These are phyloP conservation scores for Perithous albicinctus DNA, from an alignment of 2,888 invertebrate genomes.

Conservation along the genomic window DNA sequence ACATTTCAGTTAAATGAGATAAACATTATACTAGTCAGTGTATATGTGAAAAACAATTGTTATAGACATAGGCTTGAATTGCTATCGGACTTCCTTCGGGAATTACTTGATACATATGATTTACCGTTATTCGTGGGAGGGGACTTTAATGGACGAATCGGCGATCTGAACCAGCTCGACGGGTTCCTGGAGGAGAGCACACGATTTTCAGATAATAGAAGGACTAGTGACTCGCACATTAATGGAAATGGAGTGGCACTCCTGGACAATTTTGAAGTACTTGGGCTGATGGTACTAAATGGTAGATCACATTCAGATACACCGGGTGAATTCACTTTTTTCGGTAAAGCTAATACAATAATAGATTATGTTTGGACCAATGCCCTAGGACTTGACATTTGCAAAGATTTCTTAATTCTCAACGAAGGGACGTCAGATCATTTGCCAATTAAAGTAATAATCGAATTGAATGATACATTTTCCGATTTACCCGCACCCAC, in stretches of 20 bases:
- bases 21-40: slow-evolving; percentile 3
- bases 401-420: slow-evolving; percentile 9
- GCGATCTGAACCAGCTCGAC: slow-evolving; percentile 12
- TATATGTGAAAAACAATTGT: slow-evolving; percentile 9
- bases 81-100: background rate
- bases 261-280: slow-evolving; percentile 10
- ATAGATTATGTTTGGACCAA: slow-evolving; percentile 23
- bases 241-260: slow-evolving; percentile 22
- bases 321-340: background rate
- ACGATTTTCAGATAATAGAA: background rate
- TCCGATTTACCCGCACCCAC: too few species aligned
- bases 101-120: background rate
- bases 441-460: slow-evolving; percentile 11
- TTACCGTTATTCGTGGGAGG: slow-evolving; percentile 5
- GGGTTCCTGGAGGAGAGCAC: background rate
- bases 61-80: slow-evolving; percentile 6
- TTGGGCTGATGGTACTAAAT: slow-evolving; percentile 15
- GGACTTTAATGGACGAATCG: slow-evolving; percentile 23
- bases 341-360: background rate
- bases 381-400: slow-evolving; percentile 1
- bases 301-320: slow-evolving; percentile 14
- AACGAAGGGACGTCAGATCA: slow-evolving; percentile 31
- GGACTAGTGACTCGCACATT: background rate
- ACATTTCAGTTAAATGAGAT: background rate
- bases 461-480: too few species aligned